Conservation (phyloP, 2,113 vertebrate species). For the Zeus faber region DNA sequence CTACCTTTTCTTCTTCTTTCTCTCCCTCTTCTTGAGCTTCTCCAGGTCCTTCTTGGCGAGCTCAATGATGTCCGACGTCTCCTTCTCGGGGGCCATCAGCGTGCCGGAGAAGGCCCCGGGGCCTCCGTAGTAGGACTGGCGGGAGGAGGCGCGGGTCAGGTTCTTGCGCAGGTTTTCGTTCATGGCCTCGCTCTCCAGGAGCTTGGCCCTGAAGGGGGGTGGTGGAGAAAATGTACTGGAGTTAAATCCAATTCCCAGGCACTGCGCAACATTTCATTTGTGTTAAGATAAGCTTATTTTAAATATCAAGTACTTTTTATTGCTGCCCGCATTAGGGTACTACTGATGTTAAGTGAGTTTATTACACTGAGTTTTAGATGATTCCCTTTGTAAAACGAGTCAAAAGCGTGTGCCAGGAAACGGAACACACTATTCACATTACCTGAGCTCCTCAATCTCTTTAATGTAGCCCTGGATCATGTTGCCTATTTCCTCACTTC, state of each 20-base stretch:
- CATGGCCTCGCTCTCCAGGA: conserved; percentile 93
- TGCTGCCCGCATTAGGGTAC: too few species aligned
- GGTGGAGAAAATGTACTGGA: too few species aligned
- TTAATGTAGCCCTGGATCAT: conserved; percentile 98
- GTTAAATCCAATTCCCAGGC: too few species aligned
- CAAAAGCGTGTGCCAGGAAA: background rate
- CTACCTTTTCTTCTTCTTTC: conserved; percentile 96
- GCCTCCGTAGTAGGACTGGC: conserved; percentile 81
- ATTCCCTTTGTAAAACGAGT: background rate
- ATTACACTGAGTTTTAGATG: too few species aligned
- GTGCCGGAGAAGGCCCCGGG: conserved; percentile 78
- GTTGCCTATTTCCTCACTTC: conserved; percentile 94
- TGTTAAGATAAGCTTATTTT: too few species aligned
- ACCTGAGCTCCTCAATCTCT: conserved; percentile 98
- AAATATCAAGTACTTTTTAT: too few species aligned
- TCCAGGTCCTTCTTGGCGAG: conserved; percentile 95
- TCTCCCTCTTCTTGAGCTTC: conserved; percentile 93
- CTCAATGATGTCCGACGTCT: conserved; percentile 91
- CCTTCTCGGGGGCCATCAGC: conserved; percentile 83
- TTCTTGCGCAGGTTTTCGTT: conserved; percentile 90
- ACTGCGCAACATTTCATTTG: too few species aligned
- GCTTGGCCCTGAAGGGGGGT: conserved; percentile 83
- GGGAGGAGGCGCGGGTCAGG: conserved; percentile 85
- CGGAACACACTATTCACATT: too few species aligned
- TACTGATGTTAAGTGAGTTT: too few species aligned